A percentile compares a stretch with the other conserved stretches of the same genome.
phyloP scores from a whole-genome alignment of 2,113 vertebrate genomes.

The Vicugna pacos region DNA sequence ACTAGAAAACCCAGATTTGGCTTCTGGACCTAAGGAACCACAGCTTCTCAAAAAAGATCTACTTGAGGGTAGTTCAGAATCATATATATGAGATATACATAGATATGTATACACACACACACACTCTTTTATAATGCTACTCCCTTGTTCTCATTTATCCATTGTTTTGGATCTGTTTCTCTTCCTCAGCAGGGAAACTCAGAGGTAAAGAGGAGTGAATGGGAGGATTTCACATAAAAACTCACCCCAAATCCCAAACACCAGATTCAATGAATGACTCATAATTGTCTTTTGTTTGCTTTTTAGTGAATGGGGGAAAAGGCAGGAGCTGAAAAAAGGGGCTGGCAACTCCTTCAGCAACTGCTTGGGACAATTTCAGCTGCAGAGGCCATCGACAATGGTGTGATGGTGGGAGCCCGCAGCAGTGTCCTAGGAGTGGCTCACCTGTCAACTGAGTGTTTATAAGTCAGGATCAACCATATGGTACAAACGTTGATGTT shows the following conservation, averaged over 20 bases:
- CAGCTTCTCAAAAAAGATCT: not conserved
- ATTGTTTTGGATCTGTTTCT: not conserved
- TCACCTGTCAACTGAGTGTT: not conserved
- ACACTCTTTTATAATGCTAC: not conserved
- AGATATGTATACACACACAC: not conserved
- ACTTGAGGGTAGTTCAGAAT: not conserved
- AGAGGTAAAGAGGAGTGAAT: not conserved
- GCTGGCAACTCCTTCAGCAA: not conserved
- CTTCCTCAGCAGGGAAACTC: not conserved
- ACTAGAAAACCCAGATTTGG: not conserved
- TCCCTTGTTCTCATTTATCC: not conserved
- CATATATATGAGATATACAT: not conserved
- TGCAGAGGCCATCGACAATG: not conserved
- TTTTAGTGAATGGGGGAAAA: not conserved
- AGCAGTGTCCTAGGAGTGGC: not conserved
- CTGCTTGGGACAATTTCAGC: not conserved
- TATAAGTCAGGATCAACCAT: not conserved
- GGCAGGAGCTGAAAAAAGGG: not conserved
- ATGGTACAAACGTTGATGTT: not conserved
- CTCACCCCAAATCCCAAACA: not conserved
- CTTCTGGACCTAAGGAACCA: not conserved
- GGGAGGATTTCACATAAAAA: not conserved
- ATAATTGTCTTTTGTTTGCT: not conserved
- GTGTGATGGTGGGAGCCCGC: not conserved
- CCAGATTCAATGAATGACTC: not conserved